Conservation (phyloP, 1,140 invertebrate species). For the Solenopsis fugax region DNA sequence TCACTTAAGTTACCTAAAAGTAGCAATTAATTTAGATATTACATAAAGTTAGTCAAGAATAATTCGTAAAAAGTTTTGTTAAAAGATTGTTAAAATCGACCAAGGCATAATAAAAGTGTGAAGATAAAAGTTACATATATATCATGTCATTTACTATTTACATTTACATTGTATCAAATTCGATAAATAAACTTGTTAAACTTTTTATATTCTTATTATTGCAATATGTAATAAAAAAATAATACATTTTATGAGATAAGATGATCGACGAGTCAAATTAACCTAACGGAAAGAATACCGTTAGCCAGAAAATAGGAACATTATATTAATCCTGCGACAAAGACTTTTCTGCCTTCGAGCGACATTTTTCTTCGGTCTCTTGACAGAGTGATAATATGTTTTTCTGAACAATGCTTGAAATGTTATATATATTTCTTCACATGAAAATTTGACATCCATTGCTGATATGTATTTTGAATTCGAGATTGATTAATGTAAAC, state of each 20-base stretch:
- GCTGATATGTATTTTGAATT: no score
- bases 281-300: not conserved
- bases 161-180: not conserved
- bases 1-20: not conserved
- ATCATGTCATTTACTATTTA: no score
- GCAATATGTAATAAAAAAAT: not conserved
- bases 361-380: not conserved
- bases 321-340: not conserved
- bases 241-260: not conserved
- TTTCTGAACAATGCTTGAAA: no score
- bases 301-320: not conserved
- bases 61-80: not conserved
- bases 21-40: not conserved
- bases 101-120: not conserved
- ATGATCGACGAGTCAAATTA: not conserved
- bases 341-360: not conserved
- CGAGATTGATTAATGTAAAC: no score
- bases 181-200: not conserved
- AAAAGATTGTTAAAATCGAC: not conserved
- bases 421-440: no score
- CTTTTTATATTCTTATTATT: not conserved
- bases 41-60: conserved; percentile 17
- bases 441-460: no score
- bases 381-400: not conserved
- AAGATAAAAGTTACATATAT: not conserved